phyloP scores from a whole-genome alignment of 2,113 vertebrate genomes.

The Colistium nudipinnis region DNA sequence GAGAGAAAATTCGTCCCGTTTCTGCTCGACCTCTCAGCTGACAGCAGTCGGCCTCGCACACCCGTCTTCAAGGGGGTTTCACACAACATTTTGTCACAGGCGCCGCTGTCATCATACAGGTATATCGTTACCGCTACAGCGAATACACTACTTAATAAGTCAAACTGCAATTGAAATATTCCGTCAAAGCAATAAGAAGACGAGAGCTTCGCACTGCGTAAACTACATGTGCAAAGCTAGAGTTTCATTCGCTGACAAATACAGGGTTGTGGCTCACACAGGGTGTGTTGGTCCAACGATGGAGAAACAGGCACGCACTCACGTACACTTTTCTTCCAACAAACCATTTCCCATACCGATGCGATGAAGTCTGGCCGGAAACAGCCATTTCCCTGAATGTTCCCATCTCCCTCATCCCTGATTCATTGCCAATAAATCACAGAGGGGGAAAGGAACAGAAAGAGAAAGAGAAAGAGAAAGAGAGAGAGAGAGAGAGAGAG shows the following conservation, averaged over 20 bases:
- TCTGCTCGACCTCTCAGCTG: too few relatives aligned
- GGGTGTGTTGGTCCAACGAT: slow-evolving; percentile 45
- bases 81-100: background rate
- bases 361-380: slow-evolving; percentile 77
- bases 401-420: slow-evolving; percentile 74
- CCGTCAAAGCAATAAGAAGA: background rate
- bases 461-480: slow-evolving; percentile 31
- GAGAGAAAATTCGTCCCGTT: background rate
- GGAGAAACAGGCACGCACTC: slow-evolving; percentile 17
- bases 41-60: slow-evolving; percentile 3
- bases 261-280: slow-evolving; percentile 25
- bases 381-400: slow-evolving; percentile 77
- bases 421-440: slow-evolving; percentile 79
- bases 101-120: background rate
- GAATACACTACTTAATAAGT: too few relatives aligned
- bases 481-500: slow-evolving; percentile 39
- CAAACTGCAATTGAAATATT: slow-evolving; percentile 18
- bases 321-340: slow-evolving; percentile 42
- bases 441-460: slow-evolving; percentile 45
- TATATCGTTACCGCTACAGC: too few relatives aligned
- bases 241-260: slow-evolving; percentile 48
- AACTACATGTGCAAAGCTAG: background rate
- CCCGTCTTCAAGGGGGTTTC: background rate
- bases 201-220: background rate
- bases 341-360: slow-evolving; percentile 72